These are phyloP conservation scores for Orcinus orca DNA, from an alignment of 2,113 vertebrate genomes.

Conservation along the genomic window DNA sequence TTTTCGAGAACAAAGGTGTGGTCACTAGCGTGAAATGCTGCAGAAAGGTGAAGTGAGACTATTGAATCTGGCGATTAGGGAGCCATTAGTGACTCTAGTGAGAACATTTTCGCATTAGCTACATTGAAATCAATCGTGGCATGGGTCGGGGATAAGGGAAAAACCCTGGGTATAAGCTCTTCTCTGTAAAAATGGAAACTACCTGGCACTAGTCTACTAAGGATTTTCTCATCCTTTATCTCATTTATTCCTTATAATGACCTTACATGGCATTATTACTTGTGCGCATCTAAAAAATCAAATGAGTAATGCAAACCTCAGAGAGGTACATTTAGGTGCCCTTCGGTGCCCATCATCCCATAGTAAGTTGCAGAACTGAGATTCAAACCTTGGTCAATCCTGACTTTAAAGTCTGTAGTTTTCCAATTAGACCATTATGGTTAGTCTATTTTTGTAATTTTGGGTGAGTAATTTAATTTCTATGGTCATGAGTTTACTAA, in stretches of 20 bases:
- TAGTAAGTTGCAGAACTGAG: not conserved
- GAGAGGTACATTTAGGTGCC: not conserved
- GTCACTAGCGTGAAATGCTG: not conserved
- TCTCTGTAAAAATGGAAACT: not conserved
- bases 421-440: not conserved
- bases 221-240: not conserved
- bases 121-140: not conserved
- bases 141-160: too few relatives aligned
- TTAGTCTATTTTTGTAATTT: not conserved
- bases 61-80: not conserved
- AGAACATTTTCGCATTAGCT: not conserved
- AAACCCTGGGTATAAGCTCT: not conserved
- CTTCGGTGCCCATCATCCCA: not conserved
- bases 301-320: not conserved
- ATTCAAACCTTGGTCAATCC: not conserved
- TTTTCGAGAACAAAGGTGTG: not conserved
- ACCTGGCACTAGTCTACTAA: not conserved
- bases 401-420: not conserved
- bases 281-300: not conserved
- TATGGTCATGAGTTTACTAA: conserved; percentile 38
- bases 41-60: not conserved
- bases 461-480: conserved; percentile 51
- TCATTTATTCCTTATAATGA: not conserved
- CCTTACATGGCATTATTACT: not conserved
- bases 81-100: not conserved